Evolutionary conservation across 2,888 invertebrate species (phyloP), one percentile per base, ranked within the genome.

Genomic region (Arge pagana): DNA sequence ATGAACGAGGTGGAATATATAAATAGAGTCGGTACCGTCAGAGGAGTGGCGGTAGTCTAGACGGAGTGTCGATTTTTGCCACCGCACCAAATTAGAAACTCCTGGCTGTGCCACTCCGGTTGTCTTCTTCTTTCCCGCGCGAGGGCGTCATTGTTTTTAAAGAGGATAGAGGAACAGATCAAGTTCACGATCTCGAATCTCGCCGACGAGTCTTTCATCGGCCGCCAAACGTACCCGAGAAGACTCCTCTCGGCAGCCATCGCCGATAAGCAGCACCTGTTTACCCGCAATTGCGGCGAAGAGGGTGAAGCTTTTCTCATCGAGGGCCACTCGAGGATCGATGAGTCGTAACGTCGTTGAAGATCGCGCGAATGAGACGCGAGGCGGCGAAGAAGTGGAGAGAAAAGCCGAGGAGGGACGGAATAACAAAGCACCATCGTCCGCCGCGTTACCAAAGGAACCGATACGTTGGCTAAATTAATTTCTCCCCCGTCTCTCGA

Each of bases 41-140:
- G 54, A 56, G 54, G 57, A 56, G 50, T 50, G 58, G 56, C 42
- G 54, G 50, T 60, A 66, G 66, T 65, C 71, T 71, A 71, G 71
- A 70, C 69, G 55, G 65, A 61, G 67, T 66, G 70, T 69, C 70
- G 69, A 70, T 70, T 70, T 70, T 69, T 71, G 66, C 67, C 60
- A 63, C 59, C 64, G 68, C 67, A 72, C 60, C 55, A 58, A 63
- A 63, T 63, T 63, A 61, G 61, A 63, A 60, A 61, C 61, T 60
- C 56, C 51, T 43, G 55, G 51, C 53, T 56, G 55, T 56, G 48
- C 42, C 57, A 55, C 58, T 49, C 50, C 36, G 39, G 30, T 50
- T 24, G 43, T 59, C 45, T 28, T 40, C 42, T 33, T 41, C 48
- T 56, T 53, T 53, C 53, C 58, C 55, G 61, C 63, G 54, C 55